A percentile compares a stretch with the other conserved stretches of the same genome.
These are phyloP conservation scores for Fundulus diaphanus DNA, from an alignment of 2,797 vertebrate species.

Conservation along the genomic window DNA sequence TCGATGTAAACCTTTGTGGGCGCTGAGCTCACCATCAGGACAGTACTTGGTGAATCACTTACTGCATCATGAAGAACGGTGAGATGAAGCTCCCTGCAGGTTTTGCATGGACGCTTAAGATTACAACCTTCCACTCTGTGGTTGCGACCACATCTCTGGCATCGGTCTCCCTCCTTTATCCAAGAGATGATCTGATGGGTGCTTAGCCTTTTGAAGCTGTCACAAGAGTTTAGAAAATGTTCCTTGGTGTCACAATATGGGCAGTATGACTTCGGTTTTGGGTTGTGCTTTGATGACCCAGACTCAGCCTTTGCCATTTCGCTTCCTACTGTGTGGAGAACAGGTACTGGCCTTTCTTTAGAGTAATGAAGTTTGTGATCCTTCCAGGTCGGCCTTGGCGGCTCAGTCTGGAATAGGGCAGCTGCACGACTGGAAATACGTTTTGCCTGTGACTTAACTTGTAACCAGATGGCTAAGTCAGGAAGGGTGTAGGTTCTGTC, in stretches of 20 bases:
- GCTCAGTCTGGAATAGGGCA: neutral
- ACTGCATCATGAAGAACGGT: neutral
- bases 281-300: too few species aligned
- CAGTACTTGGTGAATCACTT: neutral
- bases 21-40: neutral
- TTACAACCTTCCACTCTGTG: neutral
- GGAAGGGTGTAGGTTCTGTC: neutral
- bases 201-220: neutral
- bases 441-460: conserved; percentile 10
- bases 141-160: neutral
- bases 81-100: neutral
- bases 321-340: neutral
- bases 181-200: neutral
- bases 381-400: neutral
- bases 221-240: neutral
- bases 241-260: neutral
- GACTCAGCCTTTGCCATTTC: too few species aligned
- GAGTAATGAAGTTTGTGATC: neutral
- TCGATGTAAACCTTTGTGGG: neutral
- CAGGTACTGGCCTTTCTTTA: neutral
- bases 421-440: neutral
- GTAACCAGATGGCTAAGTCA: neutral
- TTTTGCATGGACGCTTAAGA: neutral
- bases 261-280: neutral
- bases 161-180: neutral